Conservation (phyloP, 2,888 invertebrate genomes). For the Aleiodes testaceus region DNA sequence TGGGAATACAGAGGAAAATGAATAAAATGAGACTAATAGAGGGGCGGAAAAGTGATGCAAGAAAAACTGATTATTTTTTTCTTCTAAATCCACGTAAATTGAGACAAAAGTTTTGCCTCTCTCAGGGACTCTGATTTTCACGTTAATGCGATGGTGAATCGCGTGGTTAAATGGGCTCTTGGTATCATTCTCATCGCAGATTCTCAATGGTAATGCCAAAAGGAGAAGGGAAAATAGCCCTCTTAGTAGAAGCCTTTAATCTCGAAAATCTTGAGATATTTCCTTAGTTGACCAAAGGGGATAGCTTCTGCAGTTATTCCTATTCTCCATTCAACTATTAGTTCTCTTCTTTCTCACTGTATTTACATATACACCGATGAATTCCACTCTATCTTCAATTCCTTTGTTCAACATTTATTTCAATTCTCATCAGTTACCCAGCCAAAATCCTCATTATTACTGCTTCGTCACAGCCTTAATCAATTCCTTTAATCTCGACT, state of each 20-base stretch:
- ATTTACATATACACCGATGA: neutral
- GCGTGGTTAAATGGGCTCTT: neutral
- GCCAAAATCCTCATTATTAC: conserved; percentile 9
- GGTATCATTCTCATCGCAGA: too few species aligned
- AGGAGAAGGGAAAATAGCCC: conserved; percentile 35
- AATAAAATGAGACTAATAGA: neutral
- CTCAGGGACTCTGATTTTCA: conserved; percentile 37
- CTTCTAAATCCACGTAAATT: conserved; percentile 39
- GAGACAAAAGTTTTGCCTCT: too few species aligned
- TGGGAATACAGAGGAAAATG: conserved; percentile 35
- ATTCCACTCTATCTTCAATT: conserved; percentile 6
- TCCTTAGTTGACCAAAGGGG: conserved; percentile 6
- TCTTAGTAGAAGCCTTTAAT: conserved; percentile 56
- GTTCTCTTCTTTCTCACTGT: neutral
- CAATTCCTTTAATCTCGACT: conserved; percentile 25
- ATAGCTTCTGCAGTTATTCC: neutral
- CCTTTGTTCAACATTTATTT: conserved; percentile 1
- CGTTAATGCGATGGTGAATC: conserved; percentile 33
- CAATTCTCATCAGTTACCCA: neutral
- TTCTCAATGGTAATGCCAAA: neutral
- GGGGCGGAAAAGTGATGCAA: conserved; percentile 41
- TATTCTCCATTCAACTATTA: conserved; percentile 22
- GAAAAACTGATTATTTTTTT: conserved; percentile 37
- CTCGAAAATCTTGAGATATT: conserved; percentile 56
- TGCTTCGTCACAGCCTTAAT: conserved; percentile 23